Conservation (phyloP, 2,113 vertebrate genomes). For the Corvus hawaiiensis region DNA sequence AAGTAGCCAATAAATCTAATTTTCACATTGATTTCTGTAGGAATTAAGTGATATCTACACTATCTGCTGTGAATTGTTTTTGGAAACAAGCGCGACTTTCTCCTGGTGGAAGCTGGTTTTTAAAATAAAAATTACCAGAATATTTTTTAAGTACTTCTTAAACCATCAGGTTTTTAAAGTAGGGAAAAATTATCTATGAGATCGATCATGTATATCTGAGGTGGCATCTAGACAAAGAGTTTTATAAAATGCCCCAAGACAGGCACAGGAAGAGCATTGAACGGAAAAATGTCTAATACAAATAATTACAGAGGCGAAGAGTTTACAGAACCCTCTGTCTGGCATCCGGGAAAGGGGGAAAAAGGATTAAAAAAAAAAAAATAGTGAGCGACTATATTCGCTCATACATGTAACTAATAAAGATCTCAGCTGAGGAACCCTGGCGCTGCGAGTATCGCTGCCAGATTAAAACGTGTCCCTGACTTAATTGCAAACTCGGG, state of each 20-base stretch:
- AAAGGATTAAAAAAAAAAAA: not conserved
- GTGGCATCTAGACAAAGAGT: not conserved
- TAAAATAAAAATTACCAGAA: not conserved
- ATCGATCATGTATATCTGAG: not conserved
- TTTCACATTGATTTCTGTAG: constrained; percentile 72
- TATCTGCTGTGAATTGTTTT: constrained; percentile 65
- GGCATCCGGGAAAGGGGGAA: not conserved
- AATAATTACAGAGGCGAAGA: not conserved
- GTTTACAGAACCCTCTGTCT: not conserved
- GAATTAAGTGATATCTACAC: constrained; percentile 72
- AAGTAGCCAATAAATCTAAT: constrained; percentile 77
- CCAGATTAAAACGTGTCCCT: not conserved
- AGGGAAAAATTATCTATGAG: not conserved
- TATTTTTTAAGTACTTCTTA: not conserved
- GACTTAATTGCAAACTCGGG: not conserved
- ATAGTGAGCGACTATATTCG: not conserved
- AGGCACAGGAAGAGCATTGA: not conserved
- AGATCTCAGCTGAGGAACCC: not conserved
- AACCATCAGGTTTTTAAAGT: not conserved
- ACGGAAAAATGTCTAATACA: not conserved
- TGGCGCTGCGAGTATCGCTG: not conserved
- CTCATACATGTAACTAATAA: not conserved
- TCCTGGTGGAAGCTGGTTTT: not conserved
- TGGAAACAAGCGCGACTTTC: constrained; percentile 23
- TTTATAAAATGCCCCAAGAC: not conserved